These are phyloP conservation scores for fruit fly (Drosophila melanogaster) DNA, from an alignment of 1,140 invertebrate genomes.

Conservation along the genomic window DNA sequence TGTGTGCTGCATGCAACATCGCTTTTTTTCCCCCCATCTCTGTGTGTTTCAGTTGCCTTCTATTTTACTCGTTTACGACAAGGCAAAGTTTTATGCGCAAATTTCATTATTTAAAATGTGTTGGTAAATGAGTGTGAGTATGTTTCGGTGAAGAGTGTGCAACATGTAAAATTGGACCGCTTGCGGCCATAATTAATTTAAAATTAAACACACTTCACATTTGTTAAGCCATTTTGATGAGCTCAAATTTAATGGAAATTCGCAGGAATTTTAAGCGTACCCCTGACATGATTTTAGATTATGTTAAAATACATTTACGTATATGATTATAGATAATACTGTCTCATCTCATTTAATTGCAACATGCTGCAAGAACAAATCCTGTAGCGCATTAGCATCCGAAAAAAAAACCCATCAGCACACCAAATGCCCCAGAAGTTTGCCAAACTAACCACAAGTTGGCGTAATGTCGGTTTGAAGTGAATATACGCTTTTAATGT, in stretches of 20 bases:
- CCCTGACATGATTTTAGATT: not conserved
- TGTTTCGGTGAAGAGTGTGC: not conserved
- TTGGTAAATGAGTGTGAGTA: constrained; percentile 11
- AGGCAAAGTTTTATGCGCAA: constrained; percentile 69
- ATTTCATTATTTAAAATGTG: constrained; percentile 74
- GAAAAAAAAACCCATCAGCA: not conserved
- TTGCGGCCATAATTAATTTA: constrained; percentile 62
- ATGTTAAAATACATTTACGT: not conserved
- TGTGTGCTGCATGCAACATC: constrained; percentile 50
- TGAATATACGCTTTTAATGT: constrained; percentile 67
- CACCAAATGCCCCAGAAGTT: not conserved
- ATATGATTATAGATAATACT: too few species aligned
- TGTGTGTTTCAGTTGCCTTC: not conserved
- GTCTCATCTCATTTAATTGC: not conserved
- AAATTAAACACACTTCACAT: constrained; percentile 56
- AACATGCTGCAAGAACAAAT: not conserved
- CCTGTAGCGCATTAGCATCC: constrained; percentile 9
- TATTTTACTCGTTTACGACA: constrained; percentile 31
- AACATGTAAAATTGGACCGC: constrained; percentile 16
- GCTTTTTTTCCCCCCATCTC: not conserved
- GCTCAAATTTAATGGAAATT: not conserved
- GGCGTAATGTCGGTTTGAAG: constrained; percentile 44
- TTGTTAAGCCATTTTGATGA: constrained; percentile 33
- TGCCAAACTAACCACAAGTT: constrained; percentile 14
- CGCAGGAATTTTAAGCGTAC: not conserved